Percentiles rank a stretch among this genome's conserved stretches.
Evolutionary conservation across 2,113 vertebrate genomes (phyloP).

Genomic region (Suricata suricatta): DNA sequence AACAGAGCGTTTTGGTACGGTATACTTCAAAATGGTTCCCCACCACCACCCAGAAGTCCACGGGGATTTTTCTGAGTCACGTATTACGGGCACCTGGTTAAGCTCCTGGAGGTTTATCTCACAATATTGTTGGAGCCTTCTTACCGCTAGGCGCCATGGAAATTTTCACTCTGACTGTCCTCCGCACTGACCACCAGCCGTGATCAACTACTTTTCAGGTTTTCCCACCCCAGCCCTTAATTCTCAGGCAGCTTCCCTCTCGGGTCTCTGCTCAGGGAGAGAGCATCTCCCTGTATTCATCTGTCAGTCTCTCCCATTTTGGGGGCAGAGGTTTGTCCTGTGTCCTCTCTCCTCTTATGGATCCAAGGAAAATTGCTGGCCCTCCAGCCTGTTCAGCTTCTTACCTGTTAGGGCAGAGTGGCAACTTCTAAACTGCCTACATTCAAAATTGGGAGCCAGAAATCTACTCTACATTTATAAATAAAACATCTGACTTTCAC

Average conservation of each 20-base stretch:
- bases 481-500: background rate
- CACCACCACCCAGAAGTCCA: background rate
- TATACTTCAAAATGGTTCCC: background rate
- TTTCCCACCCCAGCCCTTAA: background rate
- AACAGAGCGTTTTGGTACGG: background rate
- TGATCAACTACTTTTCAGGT: background rate
- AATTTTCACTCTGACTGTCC: background rate
- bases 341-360: background rate
- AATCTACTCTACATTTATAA: background rate
- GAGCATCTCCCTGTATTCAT: background rate
- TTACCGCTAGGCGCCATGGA: background rate
- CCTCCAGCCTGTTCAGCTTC: background rate
- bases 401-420: background rate
- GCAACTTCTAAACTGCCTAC: background rate
- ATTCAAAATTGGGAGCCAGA: background rate
- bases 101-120: background rate
- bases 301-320: background rate
- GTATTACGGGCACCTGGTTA: background rate
- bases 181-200: background rate
- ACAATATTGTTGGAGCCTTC: background rate
- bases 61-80: background rate
- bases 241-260: background rate
- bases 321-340: background rate
- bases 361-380: background rate
- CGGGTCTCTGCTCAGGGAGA: background rate